Base-by-base conservation (phyloP, 2,888 invertebrate species). In the Pterobdella sp. region DNA sequence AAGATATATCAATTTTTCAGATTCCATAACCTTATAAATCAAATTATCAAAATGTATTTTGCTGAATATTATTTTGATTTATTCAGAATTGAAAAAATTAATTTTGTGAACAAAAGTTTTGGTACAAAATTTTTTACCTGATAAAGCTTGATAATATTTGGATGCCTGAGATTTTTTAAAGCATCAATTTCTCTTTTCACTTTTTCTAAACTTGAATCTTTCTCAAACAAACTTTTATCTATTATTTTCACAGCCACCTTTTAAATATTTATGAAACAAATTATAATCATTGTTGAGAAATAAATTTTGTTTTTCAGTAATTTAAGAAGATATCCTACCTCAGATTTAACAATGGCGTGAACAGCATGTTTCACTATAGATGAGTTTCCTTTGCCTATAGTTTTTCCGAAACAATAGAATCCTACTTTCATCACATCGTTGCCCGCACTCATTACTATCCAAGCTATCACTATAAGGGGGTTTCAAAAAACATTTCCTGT, bases 381-480 rank as follows among this genome's bases (percentile, higher is more conserved):
- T 86, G 98, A 98, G 87, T 97, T 98, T 79, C 97, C 97, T 84
- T 94, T 94, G 81, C 97, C 97, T 83, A 97, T 95, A 66, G 96
- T 96, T 86, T 91, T 91, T 85, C 94, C 93, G 84, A 97, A 89
- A 86, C 95, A 93, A 86, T 97, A 97, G 87, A 94, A 94, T 81
- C 96, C 96, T 81, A 98, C 94, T 76, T 81, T 79, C 26, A 63
- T 26, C 60, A 56, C 60, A 26, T 56, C 60, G 4, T 22, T 56
- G n/a, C n/a, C 18, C 4, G n/a, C 4, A 56, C 60, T 56, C 60
- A 56, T 56, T 26, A 26, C 26, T 56, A 26, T 7, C 7, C 26
- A 26, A 56, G n/a, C 60, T 56, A 56, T 56, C n/a, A 4, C 60
- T 18, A 4, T 56, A n/a, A 7, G n/a, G 7, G n/a, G n/a, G 26